A percentile compares a stretch with the other conserved stretches of the same genome.
These are phyloP conservation scores for Phaethon lepturus DNA, from an alignment of 2,113 vertebrate genomes.

Conservation along the genomic window DNA sequence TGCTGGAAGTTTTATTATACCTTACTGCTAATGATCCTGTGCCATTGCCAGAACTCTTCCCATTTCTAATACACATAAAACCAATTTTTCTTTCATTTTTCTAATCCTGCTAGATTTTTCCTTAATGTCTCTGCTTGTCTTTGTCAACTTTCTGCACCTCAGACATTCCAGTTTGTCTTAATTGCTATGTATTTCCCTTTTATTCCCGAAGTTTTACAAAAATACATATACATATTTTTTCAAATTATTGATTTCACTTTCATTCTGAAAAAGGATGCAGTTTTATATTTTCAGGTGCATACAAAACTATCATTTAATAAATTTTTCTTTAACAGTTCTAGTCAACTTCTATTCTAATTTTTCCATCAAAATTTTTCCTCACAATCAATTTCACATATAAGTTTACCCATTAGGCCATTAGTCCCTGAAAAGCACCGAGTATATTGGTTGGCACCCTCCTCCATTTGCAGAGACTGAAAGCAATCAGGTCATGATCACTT, in stretches of 20 bases:
- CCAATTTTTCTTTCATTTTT: neutral
- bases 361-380: neutral
- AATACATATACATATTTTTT: neutral
- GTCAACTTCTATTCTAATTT: neutral
- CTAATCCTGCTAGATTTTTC: neutral
- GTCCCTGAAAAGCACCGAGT: neutral
- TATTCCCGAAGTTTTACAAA: neutral
- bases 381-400: neutral
- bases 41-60: neutral
- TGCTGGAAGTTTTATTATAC: neutral
- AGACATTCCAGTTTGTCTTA: neutral
- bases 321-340: neutral
- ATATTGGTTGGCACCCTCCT: neutral
- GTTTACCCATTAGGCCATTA: neutral
- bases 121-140: neutral
- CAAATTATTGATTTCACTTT: neutral
- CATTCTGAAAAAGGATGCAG: neutral
- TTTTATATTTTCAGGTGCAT: neutral
- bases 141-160: neutral
- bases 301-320: neutral
- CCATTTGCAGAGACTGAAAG: neutral
- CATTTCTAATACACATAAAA: neutral
- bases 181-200: neutral
- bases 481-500: neutral
- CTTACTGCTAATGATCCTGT: neutral